phyloP scores from a whole-genome alignment of 2,797 vertebrate species.

The Lacerta bilineata region DNA sequence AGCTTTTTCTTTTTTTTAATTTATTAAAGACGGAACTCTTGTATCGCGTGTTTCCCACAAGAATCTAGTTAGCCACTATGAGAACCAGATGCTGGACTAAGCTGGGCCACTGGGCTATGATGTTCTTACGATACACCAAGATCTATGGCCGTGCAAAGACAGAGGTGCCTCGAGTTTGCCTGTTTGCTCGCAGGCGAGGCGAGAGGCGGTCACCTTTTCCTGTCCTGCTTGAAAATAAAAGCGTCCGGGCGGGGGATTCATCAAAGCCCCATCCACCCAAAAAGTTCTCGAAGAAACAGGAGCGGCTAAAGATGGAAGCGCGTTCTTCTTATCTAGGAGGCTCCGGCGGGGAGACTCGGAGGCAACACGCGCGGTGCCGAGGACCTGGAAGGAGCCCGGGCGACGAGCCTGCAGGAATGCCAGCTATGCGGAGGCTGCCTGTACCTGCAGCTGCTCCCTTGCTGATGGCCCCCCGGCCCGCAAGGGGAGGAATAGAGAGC shows the following conservation, averaged over 20 bases:
- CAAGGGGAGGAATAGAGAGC: not conserved
- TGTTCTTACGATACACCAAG: too few relatives aligned
- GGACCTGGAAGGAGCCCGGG: not conserved
- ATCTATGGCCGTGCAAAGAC: not conserved
- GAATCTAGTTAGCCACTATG: too few relatives aligned
- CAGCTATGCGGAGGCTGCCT: slow-evolving; percentile 53
- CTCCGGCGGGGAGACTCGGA: too few relatives aligned
- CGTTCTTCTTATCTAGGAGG: too few relatives aligned
- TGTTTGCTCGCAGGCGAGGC: not conserved
- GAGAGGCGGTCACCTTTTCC: not conserved
- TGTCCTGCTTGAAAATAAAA: not conserved
- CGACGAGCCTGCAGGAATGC: slow-evolving; percentile 58
- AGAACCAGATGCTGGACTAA: too few relatives aligned
- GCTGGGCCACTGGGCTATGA: too few relatives aligned
- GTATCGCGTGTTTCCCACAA: too few relatives aligned
- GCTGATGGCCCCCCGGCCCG: slow-evolving; percentile 23
- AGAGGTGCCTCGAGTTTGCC: not conserved
- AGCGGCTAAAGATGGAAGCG: not conserved
- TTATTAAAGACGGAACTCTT: too few relatives aligned
- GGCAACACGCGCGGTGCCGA: not conserved
- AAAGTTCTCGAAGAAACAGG: not conserved
- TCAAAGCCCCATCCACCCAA: not conserved
- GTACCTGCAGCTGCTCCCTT: slow-evolving; percentile 57
- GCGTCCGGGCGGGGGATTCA: too few relatives aligned
- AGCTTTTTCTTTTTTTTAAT: too few relatives aligned